A percentile compares a stretch with the other conserved stretches of the same genome.
These are phyloP conservation scores for Platycercus adscitus DNA, from an alignment of 2,113 vertebrate genomes.

Conservation along the genomic window DNA sequence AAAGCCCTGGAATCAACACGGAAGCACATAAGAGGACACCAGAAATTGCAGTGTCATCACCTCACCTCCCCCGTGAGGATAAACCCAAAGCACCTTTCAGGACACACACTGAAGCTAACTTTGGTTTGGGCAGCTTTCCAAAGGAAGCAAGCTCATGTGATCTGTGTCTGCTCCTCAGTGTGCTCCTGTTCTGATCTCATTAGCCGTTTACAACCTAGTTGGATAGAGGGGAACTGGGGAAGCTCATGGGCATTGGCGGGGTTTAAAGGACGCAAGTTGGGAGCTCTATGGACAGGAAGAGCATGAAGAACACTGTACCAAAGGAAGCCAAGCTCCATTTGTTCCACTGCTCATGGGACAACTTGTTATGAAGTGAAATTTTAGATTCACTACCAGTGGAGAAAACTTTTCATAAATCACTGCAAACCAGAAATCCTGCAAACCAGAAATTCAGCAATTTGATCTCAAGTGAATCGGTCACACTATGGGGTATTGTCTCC, in stretches of 20 bases:
- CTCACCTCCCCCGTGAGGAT: background rate
- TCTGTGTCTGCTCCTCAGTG: background rate
- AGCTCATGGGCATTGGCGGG: background rate
- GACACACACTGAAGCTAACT: background rate
- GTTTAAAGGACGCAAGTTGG: background rate
- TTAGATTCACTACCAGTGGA: background rate
- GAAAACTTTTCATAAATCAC: background rate
- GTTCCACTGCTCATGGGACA: background rate
- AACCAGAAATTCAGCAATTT: background rate
- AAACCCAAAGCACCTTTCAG: background rate
- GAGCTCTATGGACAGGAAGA: background rate
- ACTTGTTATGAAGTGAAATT: background rate
- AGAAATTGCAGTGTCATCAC: background rate
- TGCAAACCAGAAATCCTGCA: background rate
- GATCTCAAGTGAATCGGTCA: background rate
- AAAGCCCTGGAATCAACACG: slow-evolving; percentile 83
- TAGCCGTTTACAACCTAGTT: accelerated
- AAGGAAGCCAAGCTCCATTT: accelerated
- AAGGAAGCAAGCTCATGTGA: background rate
- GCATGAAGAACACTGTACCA: background rate
- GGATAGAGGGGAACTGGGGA: background rate
- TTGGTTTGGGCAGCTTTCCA: background rate
- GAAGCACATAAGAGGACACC: background rate
- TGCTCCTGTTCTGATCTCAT: background rate
- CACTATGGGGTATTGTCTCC: background rate